A percentile compares a stretch with the other conserved stretches of the same genome.
These are phyloP conservation scores for Pteronura brasiliensis DNA, from an alignment of 2,113 vertebrate species.

Conservation along the genomic window DNA sequence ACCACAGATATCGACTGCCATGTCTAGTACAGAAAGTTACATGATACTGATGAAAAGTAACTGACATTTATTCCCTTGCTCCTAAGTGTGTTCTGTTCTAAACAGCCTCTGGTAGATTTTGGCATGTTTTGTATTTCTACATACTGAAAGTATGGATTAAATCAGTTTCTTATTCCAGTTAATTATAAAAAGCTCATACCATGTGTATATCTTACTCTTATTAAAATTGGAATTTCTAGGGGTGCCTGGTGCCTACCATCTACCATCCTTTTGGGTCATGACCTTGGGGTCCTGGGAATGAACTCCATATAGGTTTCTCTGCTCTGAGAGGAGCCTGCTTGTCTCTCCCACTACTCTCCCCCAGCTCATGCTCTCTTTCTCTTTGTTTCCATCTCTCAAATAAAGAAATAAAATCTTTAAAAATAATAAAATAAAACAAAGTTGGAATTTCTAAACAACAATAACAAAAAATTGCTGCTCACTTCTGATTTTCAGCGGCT, in stretches of 20 bases:
- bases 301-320: neutral
- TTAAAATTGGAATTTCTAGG: neutral
- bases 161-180: neutral
- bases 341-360: neutral
- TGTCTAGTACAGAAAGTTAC: accelerated
- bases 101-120: neutral
- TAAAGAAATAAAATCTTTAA: neutral
- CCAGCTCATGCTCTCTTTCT: neutral
- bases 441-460: neutral
- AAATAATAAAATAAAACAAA: neutral
- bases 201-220: neutral
- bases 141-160: neutral
- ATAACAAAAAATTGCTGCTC: neutral
- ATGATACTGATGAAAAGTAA: neutral
- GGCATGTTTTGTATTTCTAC: neutral
- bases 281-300: neutral
- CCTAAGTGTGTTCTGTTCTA: neutral
- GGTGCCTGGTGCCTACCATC: neutral
- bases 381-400: neutral
- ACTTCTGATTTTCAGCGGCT: neutral
- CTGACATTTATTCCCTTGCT: neutral
- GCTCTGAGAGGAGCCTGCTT: neutral
- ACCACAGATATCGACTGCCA: neutral
- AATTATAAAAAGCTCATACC: neutral
- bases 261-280: neutral